phyloP scores from a whole-genome alignment of 2,888 invertebrate species.

The Drosophila emarginata region DNA sequence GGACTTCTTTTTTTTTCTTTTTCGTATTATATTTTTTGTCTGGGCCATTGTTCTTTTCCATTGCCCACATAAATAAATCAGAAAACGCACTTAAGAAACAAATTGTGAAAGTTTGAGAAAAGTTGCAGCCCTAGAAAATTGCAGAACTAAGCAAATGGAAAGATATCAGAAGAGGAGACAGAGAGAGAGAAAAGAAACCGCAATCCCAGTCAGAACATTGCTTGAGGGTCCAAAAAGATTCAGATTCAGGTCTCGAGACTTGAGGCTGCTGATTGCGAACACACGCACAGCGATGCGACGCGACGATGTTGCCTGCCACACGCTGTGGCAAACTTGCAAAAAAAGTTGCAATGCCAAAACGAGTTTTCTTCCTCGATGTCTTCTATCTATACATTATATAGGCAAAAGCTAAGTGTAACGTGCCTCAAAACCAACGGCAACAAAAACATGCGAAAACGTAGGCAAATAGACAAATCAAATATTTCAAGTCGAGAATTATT shows the following conservation, averaged over 20 bases:
- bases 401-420: conserved; percentile 59
- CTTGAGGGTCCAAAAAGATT: conserved; percentile 38
- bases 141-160: conserved; percentile 45
- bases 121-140: conserved; percentile 50
- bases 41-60: conserved; percentile 17
- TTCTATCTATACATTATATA: conserved; percentile 31
- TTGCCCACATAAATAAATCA: conserved; percentile 59
- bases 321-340: conserved; percentile 62
- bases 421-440: conserved; percentile 53
- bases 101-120: conserved; percentile 69
- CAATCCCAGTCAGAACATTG: conserved; percentile 42
- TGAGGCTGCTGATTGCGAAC: conserved; percentile 54
- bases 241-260: conserved; percentile 29
- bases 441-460: conserved; percentile 40
- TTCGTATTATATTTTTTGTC: not conserved
- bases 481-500: not conserved
- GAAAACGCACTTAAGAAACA: conserved; percentile 65
- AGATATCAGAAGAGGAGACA: conserved; percentile 17
- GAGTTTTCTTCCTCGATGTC: conserved; percentile 40
- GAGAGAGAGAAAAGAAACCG: conserved; percentile 46
- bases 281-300: conserved; percentile 52
- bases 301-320: conserved; percentile 51
- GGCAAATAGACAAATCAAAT: not conserved
- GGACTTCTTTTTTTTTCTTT: not conserved
- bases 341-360: conserved; percentile 56